Conservation (phyloP, 2,888 invertebrate genomes). For the Drosophila testacea region DNA sequence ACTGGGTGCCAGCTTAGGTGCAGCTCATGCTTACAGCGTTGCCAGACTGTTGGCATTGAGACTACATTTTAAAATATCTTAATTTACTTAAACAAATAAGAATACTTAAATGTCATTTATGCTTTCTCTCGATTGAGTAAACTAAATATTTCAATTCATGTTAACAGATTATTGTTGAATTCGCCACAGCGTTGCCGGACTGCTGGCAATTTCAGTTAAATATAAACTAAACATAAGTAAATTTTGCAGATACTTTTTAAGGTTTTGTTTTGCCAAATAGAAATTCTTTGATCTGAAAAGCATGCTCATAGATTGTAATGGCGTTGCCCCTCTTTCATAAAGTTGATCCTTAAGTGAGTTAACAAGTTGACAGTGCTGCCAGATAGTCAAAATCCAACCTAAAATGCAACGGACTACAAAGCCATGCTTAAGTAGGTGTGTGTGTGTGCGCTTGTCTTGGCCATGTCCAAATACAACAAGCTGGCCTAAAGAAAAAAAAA, state of each 20-base stretch:
- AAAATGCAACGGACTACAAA: conserved; percentile 8
- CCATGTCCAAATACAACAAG: conserved; percentile 32
- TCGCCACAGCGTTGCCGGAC: conserved; percentile 1
- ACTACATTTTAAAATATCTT: neutral
- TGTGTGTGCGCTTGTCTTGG: conserved; percentile 14
- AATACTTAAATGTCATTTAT: too few relatives aligned
- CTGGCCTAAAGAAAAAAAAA: conserved; percentile 46
- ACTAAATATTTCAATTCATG: too few relatives aligned
- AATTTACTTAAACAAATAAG: too few relatives aligned
- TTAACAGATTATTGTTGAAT: too few relatives aligned
- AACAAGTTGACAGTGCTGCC: conserved; percentile 3
- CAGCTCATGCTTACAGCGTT: conserved; percentile 16
- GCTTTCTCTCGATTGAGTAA: too few relatives aligned
- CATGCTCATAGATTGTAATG: neutral
- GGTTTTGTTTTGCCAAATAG: neutral
- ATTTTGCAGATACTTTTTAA: too few relatives aligned
- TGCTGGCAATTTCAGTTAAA: too few relatives aligned
- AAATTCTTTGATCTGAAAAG: neutral
- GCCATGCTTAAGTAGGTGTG: neutral
- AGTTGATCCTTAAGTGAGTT: neutral
- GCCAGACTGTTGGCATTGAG: conserved; percentile 21
- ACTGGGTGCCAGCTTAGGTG: conserved; percentile 32
- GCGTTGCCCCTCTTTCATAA: neutral
- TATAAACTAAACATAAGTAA: too few relatives aligned
- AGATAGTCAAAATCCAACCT: neutral